Evolutionary conservation across 2,888 invertebrate species (phyloP).

Genomic region (Mythimna lalbum): DNA sequence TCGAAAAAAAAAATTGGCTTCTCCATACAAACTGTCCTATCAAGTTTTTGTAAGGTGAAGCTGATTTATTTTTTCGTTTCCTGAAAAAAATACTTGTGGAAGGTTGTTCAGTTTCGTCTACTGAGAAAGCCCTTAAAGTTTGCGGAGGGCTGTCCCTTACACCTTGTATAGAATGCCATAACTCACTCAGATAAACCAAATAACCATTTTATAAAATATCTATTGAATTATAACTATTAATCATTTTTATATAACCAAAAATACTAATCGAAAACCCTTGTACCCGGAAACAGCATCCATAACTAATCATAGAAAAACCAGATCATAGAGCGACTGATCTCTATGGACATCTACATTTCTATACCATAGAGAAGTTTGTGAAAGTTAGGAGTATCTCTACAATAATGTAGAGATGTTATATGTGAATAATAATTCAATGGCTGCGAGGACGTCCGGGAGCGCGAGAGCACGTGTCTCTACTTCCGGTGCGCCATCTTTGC

Average conservation of each 20-base stretch:
- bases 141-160: too few species aligned
- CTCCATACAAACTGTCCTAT: too few species aligned
- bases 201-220: not conserved
- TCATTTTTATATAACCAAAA: not conserved
- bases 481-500: slow-evolving; percentile 89
- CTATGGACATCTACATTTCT: slow-evolving; percentile 6
- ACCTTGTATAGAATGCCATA: too few species aligned
- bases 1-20: too few species aligned
- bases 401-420: slow-evolving; percentile 57
- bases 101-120: too few species aligned
- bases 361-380: not conserved
- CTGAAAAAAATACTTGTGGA: too few species aligned
- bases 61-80: too few species aligned
- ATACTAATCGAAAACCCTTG: slow-evolving; percentile 65
- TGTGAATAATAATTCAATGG: slow-evolving; percentile 88
- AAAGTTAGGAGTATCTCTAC: slow-evolving; percentile 40
- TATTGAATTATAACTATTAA: not conserved
- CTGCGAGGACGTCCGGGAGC: slow-evolving; percentile 86
- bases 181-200: not conserved
- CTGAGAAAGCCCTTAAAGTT: too few species aligned
- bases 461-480: slow-evolving; percentile 87
- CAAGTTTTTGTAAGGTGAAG: too few species aligned
- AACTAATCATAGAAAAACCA: slow-evolving; percentile 49
- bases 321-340: slow-evolving; percentile 37
- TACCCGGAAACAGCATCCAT: slow-evolving; percentile 58